These are phyloP conservation scores for Ceratitis capitata DNA, from an alignment of 1,140 invertebrate genomes.

Conservation along the genomic window DNA sequence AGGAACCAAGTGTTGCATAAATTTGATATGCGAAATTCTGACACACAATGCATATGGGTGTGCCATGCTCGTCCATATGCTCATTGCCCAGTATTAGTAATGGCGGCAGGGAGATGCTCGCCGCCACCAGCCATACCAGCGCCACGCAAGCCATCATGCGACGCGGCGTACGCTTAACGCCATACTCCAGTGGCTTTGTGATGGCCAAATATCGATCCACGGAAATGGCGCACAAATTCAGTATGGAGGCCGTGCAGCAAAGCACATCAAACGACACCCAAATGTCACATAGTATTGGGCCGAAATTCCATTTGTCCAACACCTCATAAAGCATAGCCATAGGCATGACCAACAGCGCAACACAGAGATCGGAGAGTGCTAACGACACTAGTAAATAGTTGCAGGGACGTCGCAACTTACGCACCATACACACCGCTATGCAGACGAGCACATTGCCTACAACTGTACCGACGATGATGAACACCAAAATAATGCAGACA, in stretches of 20 bases:
- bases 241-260: constrained; percentile 87
- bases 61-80: constrained; percentile 70
- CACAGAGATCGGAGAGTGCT: constrained; percentile 87
- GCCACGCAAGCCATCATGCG: constrained; percentile 86
- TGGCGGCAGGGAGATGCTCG: constrained; percentile 88
- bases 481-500: constrained; percentile 76
- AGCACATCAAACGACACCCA: constrained; percentile 87
- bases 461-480: constrained; percentile 82
- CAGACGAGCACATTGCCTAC: constrained; percentile 91
- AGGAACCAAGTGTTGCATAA: constrained; percentile 89
- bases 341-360: constrained; percentile 85
- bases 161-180: constrained; percentile 84
- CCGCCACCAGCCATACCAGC: constrained; percentile 89
- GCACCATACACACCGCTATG: constrained; percentile 86
- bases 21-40: constrained; percentile 90
- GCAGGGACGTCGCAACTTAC: constrained; percentile 83
- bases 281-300: constrained; percentile 83
- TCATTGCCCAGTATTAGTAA: constrained; percentile 89
- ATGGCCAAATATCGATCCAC: constrained; percentile 91
- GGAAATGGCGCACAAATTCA: constrained; percentile 92
- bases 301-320: constrained; percentile 85
- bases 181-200: constrained; percentile 89
- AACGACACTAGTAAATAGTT: constrained; percentile 92
- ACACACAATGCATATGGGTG: constrained; percentile 82
- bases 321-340: constrained; percentile 85